Conservation (phyloP, 2,888 invertebrate species). For the Malthinus seriepunctatus region DNA sequence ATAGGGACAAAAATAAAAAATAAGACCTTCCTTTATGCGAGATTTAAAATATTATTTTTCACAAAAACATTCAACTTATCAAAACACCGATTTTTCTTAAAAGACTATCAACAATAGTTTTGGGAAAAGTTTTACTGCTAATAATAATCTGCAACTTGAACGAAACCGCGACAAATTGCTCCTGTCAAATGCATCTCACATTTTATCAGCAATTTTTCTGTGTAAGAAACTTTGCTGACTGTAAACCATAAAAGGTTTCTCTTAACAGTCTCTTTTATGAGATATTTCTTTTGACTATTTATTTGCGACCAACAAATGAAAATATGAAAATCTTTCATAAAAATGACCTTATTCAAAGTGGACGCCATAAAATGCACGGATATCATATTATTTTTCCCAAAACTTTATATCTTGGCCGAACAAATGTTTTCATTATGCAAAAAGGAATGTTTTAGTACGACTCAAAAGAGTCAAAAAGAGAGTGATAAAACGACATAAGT, state of each 20-base stretch:
- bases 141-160: conserved; percentile 37
- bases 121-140: conserved; percentile 31
- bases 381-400: neutral
- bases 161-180: conserved; percentile 32
- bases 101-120: conserved; percentile 33
- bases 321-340: conserved; percentile 5
- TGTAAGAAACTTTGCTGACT: conserved; percentile 30
- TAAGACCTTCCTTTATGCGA: conserved; percentile 7
- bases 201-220: conserved; percentile 33
- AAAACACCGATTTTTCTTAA: conserved; percentile 34
- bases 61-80: conserved; percentile 23
- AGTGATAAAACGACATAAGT: too few relatives aligned
- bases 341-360: conserved; percentile 15
- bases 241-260: conserved; percentile 28
- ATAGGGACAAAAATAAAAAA: neutral
- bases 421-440: too few relatives aligned
- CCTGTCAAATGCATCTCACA: conserved; percentile 34
- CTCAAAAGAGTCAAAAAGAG: too few relatives aligned
- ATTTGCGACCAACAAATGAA: conserved; percentile 7
- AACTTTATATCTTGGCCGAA: too few relatives aligned
- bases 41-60: conserved; percentile 27
- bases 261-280: conserved; percentile 25
- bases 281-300: conserved; percentile 26
- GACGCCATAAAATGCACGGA: neutral
- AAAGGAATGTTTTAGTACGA: too few relatives aligned